A percentile compares a stretch with the other conserved stretches of the same genome.
Conservation (phyloP, 2,113 vertebrate species). For the Dipodomys stephensi region DNA sequence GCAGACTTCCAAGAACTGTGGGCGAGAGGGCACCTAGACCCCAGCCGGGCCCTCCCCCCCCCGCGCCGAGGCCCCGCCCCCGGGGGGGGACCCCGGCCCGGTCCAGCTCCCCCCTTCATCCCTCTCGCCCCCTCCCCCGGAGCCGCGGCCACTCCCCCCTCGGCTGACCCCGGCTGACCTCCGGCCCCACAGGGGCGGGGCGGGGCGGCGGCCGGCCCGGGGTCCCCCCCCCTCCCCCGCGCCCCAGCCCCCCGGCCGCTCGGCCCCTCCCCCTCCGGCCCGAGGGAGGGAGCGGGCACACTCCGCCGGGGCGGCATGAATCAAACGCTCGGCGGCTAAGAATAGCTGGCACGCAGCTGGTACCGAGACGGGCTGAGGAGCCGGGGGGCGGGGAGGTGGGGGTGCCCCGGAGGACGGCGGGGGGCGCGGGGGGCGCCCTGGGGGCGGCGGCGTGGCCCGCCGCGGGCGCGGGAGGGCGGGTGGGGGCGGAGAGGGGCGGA, state of each 20-base stretch:
- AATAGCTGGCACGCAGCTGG: constrained; percentile 84
- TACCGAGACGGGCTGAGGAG: constrained; percentile 78
- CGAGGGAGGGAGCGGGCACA: constrained; percentile 80
- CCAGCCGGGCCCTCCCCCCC: constrained; percentile 31
- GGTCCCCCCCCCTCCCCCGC: not conserved
- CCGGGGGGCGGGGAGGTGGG: constrained; percentile 36
- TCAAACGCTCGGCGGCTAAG: constrained; percentile 82
- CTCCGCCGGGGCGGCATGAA: constrained; percentile 83
- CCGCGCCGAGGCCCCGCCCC: not conserved
- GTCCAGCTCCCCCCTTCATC: not conserved
- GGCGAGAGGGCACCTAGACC: not conserved
- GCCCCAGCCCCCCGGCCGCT: constrained; percentile 54
- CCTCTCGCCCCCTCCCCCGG: not conserved
- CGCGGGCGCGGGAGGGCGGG: constrained; percentile 53
- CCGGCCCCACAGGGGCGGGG: not conserved
- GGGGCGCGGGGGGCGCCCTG: not conserved
- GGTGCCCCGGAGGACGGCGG: constrained; percentile 52
- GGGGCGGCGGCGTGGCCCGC: constrained; percentile 6
- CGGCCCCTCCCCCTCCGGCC: constrained; percentile 79
- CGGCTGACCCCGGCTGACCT: constrained; percentile 69
- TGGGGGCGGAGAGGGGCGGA: constrained; percentile 54
- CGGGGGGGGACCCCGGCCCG: not conserved
- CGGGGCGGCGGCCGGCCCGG: not conserved
- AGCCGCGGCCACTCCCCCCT: constrained; percentile 75
- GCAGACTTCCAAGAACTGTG: constrained; percentile 62